Evolutionary conservation across 2,888 invertebrate genomes (phyloP).

Genomic region (Sturmia bella): DNA sequence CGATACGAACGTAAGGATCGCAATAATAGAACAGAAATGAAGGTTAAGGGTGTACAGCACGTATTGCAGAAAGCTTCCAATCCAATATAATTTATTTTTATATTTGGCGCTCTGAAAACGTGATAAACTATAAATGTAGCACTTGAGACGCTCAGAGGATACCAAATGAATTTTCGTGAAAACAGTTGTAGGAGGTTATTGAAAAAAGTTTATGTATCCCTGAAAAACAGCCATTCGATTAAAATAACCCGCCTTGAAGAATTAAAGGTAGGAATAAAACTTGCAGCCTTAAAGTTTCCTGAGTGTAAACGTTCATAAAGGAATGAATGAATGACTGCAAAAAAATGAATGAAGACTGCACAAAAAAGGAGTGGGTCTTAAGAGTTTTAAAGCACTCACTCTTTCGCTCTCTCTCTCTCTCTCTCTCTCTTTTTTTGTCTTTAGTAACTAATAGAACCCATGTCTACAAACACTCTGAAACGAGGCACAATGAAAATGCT

Average conservation of each 20-base stretch:
- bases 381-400: constrained; percentile 66
- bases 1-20: too few species aligned
- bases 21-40: too few species aligned
- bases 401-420: constrained; percentile 38
- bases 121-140: too few species aligned
- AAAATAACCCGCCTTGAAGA: constrained; percentile 57
- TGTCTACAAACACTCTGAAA: constrained; percentile 31
- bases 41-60: too few species aligned
- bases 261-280: constrained; percentile 32
- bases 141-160: too few species aligned
- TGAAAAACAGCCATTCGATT: constrained; percentile 29
- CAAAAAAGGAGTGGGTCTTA: constrained; percentile 53
- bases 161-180: too few species aligned
- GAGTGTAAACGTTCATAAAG: constrained; percentile 19
- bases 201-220: constrained; percentile 46
- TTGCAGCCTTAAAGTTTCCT: constrained; percentile 22
- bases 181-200: neutral
- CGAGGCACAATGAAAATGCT: constrained; percentile 15
- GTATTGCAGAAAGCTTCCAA: too few species aligned
- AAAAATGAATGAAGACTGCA: constrained; percentile 22
- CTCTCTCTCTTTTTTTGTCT: neutral
- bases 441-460: constrained; percentile 28
- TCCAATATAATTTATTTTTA: too few species aligned
- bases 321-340: constrained; percentile 32
- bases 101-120: too few species aligned